A percentile compares a stretch with the other conserved stretches of the same genome.
phyloP scores from a whole-genome alignment of 2,113 vertebrate genomes.

The Alosa alosa region DNA sequence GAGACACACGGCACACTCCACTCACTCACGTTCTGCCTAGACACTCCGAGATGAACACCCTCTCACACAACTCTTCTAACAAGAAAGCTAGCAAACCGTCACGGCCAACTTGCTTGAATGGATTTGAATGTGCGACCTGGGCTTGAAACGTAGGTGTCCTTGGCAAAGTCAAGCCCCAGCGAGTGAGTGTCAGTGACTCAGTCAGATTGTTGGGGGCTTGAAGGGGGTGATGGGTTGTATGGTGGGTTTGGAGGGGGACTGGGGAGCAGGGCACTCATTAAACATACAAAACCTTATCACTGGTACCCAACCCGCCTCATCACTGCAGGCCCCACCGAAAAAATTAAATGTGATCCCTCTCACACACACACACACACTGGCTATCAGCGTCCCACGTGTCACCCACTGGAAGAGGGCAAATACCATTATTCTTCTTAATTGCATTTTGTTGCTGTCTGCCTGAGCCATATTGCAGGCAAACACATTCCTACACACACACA shows the following conservation, averaged over 20 bases:
- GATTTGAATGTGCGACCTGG: not conserved
- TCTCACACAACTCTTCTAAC: not conserved
- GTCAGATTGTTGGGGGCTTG: not conserved
- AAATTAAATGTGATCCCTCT: not conserved
- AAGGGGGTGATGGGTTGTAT: not conserved
- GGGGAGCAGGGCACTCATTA: not conserved
- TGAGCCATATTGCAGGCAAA: conserved; percentile 48
- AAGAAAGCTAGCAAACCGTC: not conserved
- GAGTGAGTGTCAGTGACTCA: not conserved
- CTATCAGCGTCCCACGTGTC: conserved; percentile 49
- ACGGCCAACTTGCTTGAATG: not conserved
- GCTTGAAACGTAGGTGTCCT: not conserved
- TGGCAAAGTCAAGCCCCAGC: not conserved
- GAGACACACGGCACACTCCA: not conserved
- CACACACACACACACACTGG: conserved; percentile 32
- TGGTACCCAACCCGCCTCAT: not conserved
- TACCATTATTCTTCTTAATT: conserved; percentile 67
- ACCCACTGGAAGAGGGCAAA: conserved; percentile 48
- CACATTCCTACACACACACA: not conserved
- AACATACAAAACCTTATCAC: not conserved
- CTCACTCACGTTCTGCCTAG: not conserved
- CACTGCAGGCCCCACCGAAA: not conserved
- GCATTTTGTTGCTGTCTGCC: conserved; percentile 51
- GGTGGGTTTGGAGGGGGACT: not conserved
- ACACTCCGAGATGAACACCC: not conserved